Evolutionary conservation across 2,113 vertebrate genomes (phyloP).

Genomic region (Poicephalus gulielmi): DNA sequence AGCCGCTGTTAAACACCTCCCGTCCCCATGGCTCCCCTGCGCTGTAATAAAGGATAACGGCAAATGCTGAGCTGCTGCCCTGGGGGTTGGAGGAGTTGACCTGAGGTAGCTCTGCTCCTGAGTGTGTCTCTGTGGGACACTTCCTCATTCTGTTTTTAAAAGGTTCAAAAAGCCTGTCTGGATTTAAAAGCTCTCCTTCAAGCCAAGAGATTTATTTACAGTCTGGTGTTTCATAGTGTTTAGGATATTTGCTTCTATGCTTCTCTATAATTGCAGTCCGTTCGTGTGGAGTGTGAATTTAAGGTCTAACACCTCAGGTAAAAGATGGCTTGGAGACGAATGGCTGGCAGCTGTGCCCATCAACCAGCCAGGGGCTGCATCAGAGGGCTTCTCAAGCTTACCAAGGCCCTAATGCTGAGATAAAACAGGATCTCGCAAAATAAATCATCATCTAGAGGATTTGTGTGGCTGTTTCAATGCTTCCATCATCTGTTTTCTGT

Average conservation of each 20-base stretch:
- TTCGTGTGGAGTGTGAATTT: no score
- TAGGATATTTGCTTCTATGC: accelerated
- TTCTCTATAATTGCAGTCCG: accelerated
- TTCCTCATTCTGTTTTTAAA: neutral
- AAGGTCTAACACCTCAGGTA: accelerated
- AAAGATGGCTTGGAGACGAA: accelerated
- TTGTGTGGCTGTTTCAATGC: neutral
- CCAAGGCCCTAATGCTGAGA: neutral
- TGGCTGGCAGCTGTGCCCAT: neutral
- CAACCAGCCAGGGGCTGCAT: neutral
- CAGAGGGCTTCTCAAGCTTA: neutral
- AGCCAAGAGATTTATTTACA: accelerated
- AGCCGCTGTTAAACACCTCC: neutral
- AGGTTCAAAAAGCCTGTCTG: accelerated
- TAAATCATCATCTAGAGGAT: neutral
- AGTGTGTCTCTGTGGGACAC: no score
- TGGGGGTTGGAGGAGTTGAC: neutral
- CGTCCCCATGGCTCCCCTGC: neutral
- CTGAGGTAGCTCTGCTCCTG: neutral
- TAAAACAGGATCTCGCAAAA: neutral
- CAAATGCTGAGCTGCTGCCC: neutral
- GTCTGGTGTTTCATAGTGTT: neutral
- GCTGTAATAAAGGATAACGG: neutral
- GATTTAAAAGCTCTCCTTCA: neutral
- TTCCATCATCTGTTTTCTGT: accelerated